Evolutionary conservation across 1,140 invertebrate species (phyloP), one percentile per base, ranked within the genome.

Genomic region (Drosophila pandora): DNA sequence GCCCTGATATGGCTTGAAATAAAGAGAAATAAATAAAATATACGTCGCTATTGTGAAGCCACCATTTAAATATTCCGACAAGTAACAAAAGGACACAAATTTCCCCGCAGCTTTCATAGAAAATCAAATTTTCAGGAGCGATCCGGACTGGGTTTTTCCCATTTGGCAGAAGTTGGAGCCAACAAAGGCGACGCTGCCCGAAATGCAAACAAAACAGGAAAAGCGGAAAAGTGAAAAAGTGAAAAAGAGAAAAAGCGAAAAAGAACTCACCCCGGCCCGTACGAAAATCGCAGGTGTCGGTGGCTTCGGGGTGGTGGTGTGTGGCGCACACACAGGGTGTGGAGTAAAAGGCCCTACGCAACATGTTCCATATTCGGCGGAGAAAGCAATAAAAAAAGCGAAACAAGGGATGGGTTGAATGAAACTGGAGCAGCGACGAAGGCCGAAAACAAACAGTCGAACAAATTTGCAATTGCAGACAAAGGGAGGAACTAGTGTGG

Each of bases 351-450:
- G 78, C 79, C 83, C 83, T 88, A 88, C 83, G 83, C 84, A 88
- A 88, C 83, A 88, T 89, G 83, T 88, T 89, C 79, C 72, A 88
- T 88, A 84, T 88, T 88, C 72, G 58, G 77, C 59, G 56, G 49
- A 58, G 58, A 60, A 34, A 62, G 34, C 41, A 23, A 21, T 22
- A 43, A 17, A 45, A 21, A 13, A 32, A 23, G 39, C 22, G 41
- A 41, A 13, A 10, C 12, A 41, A 37, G 17, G 37, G 13, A 41
- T 32, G 63, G 48, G n/a, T 21, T 34, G 53, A 59, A 22, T 53
- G 60, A 76, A 87, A 83, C 49, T 88, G 71, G 84, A 83, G 79
- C 72, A 76, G 32, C 30, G 30, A 17, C 62, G 58, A 56, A 65
- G 65, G 84, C 77, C 61, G 76, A 79, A 58, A 34, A 60, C 39